Evolutionary conservation across 30 jellyfish, hydroid and myxozoan species (phyloP).

Genomic region (Aurelia sp.): DNA sequence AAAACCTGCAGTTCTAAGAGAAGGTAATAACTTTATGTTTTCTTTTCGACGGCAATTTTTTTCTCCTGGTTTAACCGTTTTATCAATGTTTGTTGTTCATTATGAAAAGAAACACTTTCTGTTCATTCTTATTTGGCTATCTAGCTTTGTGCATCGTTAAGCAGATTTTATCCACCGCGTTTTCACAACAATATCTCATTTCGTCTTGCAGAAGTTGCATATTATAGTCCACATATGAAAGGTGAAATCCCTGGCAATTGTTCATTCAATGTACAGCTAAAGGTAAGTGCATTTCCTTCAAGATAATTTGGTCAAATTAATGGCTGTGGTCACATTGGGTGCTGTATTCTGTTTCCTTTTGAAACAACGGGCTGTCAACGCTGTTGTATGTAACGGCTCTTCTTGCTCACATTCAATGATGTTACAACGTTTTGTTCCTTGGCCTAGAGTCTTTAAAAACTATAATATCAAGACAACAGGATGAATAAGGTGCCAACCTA

Average conservation of each 20-base stretch:
- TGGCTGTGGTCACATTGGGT: no score
- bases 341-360: no score
- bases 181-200: not conserved
- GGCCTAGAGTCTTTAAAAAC: no score
- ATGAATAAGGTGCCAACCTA: no score
- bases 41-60: not conserved
- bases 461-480: no score
- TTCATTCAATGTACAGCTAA: slow-evolving; percentile 78
- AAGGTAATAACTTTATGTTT: slow-evolving; percentile 55
- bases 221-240: slow-evolving; percentile 91
- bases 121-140: not conserved
- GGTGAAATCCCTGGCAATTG: slow-evolving; percentile 95
- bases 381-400: no score
- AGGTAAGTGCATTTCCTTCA: slow-evolving; percentile 44
- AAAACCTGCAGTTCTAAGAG: slow-evolving; percentile 97
- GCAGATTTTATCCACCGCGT: not conserved
- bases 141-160: not conserved
- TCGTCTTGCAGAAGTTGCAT: slow-evolving; percentile 85
- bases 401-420: no score
- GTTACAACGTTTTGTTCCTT: no score
- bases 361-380: no score
- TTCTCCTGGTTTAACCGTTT: not conserved
- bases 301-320: not conserved
- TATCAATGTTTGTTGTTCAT: not conserved
- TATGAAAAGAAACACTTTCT: not conserved